Evolutionary conservation across 2,888 invertebrate genomes (phyloP), one percentile per base, ranked within the genome.

Genomic region (Vandiemenella viatica): DNA sequence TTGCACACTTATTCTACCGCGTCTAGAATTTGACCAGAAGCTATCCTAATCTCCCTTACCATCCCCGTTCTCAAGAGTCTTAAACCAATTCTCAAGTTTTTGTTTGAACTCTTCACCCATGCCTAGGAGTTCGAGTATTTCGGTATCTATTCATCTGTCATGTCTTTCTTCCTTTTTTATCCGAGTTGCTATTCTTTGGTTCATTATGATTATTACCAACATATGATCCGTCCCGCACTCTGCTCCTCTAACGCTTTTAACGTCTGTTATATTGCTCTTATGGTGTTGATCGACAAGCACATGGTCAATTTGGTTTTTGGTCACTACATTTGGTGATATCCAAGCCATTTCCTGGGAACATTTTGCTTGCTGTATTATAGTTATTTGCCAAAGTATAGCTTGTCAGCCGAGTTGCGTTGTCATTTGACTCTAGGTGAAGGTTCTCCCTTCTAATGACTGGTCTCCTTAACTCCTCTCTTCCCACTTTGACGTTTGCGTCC

Each of bases 291-390:
- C 50, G 6, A 48, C 26, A 13, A 50, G 43, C 3, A 50, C 50
- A 32, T 50, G 50, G 21, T 50, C 50, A 19, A 43, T 50, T 37
- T 50, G 50, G 38, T 47, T 50, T n/a, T 37, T 21, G n/a, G 32
- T 42, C 8, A 26, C 20, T 4, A 46, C 37, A 16, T 46, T 26
- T 23, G 47, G 50, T 13, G 50, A 50, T 32, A 19, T 42, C 50
- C 43, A 50, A 32, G n/a, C 7, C 15, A 8, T n/a, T 8, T 16
- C 17, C 15, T 13, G 3, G 38, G 38, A 38, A 38, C 7, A 8
- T 16, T n/a, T n/a, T 38, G n/a, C 21, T 23, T 2, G 22, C 20
- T 17, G 47, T 46, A 37, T 42, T 50, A 1, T 40, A 13, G 37
- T 37, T 20, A n/a, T 40, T 46, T 19, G 26, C 46, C 4, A 46